phyloP scores from a whole-genome alignment of 2,888 invertebrate species.

The Drosophila atroscutellata region DNA sequence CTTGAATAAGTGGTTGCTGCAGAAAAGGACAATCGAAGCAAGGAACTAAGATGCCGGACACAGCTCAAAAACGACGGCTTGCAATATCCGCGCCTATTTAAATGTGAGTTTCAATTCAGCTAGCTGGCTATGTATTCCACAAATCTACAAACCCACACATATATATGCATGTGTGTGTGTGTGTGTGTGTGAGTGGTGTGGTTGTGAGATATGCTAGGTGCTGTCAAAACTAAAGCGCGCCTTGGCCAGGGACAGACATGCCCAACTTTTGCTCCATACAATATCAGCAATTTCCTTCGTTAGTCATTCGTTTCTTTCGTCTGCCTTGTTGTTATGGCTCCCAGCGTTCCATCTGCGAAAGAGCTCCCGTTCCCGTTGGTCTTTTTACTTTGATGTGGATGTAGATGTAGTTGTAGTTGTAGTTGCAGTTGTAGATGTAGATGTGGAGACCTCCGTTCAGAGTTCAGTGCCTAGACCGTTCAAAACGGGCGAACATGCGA shows the following conservation, averaged over 20 bases:
- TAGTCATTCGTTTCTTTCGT: constrained; percentile 76
- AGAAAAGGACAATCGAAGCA: constrained; percentile 42
- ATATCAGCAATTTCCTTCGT: constrained; percentile 81
- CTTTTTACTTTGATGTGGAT: constrained; percentile 76
- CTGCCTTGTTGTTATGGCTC: constrained; percentile 69
- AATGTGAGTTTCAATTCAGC: constrained; percentile 56
- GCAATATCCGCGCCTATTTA: constrained; percentile 53
- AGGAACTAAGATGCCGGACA: constrained; percentile 61
- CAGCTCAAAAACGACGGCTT: constrained; percentile 44
- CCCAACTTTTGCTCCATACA: constrained; percentile 75
- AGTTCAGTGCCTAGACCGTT: constrained; percentile 63
- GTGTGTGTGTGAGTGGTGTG: constrained; percentile 26
- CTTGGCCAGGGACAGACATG: constrained; percentile 71
- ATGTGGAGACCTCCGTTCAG: constrained; percentile 56
- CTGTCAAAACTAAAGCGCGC: constrained; percentile 78
- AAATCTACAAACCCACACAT: constrained; percentile 19
- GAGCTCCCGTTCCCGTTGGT: constrained; percentile 67
- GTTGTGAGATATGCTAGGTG: constrained; percentile 58
- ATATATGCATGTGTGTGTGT: constrained; percentile 18
- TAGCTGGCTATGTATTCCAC: constrained; percentile 31
- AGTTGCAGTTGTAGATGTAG: constrained; percentile 2
- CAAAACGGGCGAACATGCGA: constrained; percentile 40
- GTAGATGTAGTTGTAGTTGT: background rate
- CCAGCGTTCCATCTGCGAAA: constrained; percentile 56
- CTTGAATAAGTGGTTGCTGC: constrained; percentile 23